Evolutionary conservation across 2,888 invertebrate species (phyloP).

Genomic region (Bombylius discolor): DNA sequence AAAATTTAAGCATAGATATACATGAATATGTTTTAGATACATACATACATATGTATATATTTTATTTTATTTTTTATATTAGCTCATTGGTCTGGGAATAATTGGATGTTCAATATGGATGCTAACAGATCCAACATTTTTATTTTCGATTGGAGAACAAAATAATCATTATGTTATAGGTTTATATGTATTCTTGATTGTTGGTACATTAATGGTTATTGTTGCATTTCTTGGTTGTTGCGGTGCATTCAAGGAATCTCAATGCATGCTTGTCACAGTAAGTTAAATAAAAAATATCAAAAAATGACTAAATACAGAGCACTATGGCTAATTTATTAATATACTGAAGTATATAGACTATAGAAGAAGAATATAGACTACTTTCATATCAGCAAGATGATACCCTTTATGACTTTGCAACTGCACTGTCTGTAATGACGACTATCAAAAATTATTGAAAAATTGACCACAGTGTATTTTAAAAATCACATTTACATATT

Average conservation of each 20-base stretch:
- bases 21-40: not conserved
- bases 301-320: too few species aligned
- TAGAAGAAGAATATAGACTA: too few species aligned
- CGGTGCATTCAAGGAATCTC: constrained; percentile 65
- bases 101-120: constrained; percentile 50
- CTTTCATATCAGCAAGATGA: too few species aligned
- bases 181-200: constrained; percentile 56
- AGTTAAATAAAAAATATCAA: constrained; percentile 25
- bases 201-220: constrained; percentile 58
- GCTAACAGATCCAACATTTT: constrained; percentile 58
- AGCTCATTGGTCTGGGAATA: constrained; percentile 12
- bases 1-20: not conserved
- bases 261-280: constrained; percentile 62
- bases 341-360: too few species aligned
- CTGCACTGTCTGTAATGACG: too few species aligned
- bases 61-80: not conserved
- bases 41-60: not conserved
- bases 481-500: too few species aligned
- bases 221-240: constrained; percentile 74
- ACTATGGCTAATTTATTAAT: too few species aligned
- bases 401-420: too few species aligned
- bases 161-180: constrained; percentile 49
- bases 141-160: constrained; percentile 48
- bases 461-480: too few species aligned
- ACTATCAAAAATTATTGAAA: too few species aligned